Evolutionary conservation across 2,888 invertebrate genomes (phyloP), one percentile per base, ranked within the genome.

Genomic region (Drosophila mimetica): DNA sequence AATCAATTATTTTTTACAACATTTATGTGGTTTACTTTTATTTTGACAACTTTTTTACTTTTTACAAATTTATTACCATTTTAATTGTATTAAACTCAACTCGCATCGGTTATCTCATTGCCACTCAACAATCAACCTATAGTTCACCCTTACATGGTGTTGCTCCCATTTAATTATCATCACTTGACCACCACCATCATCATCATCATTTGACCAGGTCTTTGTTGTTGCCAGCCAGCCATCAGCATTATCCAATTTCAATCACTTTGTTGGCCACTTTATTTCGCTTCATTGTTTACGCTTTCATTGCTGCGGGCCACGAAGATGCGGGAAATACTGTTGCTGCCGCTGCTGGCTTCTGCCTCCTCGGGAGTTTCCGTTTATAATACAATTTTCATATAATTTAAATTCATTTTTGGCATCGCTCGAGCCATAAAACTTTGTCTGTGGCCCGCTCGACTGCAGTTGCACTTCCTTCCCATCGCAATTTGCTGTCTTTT

Each of bases 361-460:
- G 67, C 34, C 42, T 50, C 22, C 22, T 22, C 30, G 36, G 37
- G 25, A 20, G 52, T 32, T 18, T 55, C 44, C 69, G 46, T 48
- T 72, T 53, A 75, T 79, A 75, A 76, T 79, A 83, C 80, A 76
- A 80, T 85, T 80, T 80, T 76, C 85, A 79, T 80, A 78, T 81
- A 80, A 80, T 80, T 85, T 81, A 80, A 80, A 80, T 85, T 79
- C 79, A 73, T 72, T 81, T 85, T 81, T 54, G 64, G 55, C 66
- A 71, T 54, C 69, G 65, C 66, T 60, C 65, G 50, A 54, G 63
- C 71, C 76, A 79, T 85, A 85, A 80, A 80, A 85, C 83, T 83
- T 79, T 79, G 79, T 67, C 76, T 66, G 74, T 50, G 39, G 57
- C 20, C 16, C 53, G 42, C 51, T 46, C 66, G 65, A 52, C 65